Conservation (phyloP, 2,797 vertebrate genomes). For the Helarctos malayanus region DNA sequence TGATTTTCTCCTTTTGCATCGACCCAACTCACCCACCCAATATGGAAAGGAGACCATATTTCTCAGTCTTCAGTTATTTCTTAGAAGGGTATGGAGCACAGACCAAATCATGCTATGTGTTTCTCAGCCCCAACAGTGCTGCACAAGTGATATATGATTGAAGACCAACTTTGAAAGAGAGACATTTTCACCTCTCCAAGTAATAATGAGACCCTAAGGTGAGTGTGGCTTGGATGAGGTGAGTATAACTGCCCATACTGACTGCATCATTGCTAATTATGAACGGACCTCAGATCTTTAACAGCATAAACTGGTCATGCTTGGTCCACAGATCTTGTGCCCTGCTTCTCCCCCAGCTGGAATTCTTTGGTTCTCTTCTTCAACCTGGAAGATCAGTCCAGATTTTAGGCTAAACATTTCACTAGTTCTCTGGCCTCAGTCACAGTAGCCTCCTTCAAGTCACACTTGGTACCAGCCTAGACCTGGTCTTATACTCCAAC, state of each 20-base stretch:
- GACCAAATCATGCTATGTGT: background rate
- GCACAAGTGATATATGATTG: background rate
- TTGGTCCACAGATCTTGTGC: background rate
- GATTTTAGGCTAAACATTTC: background rate
- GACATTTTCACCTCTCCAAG: background rate
- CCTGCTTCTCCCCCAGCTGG: background rate
- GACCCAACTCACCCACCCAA: background rate
- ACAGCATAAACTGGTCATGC: background rate
- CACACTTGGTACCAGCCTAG: background rate
- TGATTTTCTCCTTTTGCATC: background rate
- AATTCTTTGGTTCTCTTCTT: background rate
- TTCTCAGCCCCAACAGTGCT: background rate
- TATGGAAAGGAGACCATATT: background rate
- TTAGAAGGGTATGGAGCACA: background rate
- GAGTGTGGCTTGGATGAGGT: background rate
- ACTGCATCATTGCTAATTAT: background rate
- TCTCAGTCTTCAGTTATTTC: background rate
- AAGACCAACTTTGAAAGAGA: constrained; percentile 21
- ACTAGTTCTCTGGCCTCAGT: background rate
- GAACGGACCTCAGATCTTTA: background rate
- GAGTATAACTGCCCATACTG: background rate
- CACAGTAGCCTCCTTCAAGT: background rate
- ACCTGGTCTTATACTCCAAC: background rate
- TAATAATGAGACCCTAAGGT: background rate
- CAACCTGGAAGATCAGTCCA: background rate